Evolutionary conservation across 2,888 invertebrate genomes (phyloP), one percentile per base, ranked within the genome.

Genomic region (Tipula lateralis): DNA sequence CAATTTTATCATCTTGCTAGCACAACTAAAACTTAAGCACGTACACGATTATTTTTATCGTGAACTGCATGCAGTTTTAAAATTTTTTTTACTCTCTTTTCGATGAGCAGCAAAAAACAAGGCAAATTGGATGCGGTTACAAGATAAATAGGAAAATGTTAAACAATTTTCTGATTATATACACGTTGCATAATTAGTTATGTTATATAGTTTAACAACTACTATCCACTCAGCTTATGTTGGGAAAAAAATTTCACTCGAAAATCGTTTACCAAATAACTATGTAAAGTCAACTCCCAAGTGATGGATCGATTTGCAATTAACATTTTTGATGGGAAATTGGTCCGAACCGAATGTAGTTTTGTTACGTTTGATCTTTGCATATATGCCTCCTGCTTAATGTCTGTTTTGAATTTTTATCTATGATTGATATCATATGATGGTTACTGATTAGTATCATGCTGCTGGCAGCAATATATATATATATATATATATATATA

Each of bases 41-140:
- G 66, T 66, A 66, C n/a, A n/a, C 66, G 66, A 66, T 66, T 66
- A 66, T 66, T 66, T 24, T 66, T 66, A 66, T 66, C 66, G 24
- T 66, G 66, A 9, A 66, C 24, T 66, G 66, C 66, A 66, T 9
- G 66, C 66, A 44, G 44, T 44, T 44, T 44, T n/a, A 44, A 44
- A 66, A 24, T 66, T 66, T 66, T 19, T 66, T 66, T 44, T 50
- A 3, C 24, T 66, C 7, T 19, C 66, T 66, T 66, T n/a, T 66
- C 24, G 12, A 66, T 66, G 66, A 66, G 66, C 66, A 66, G 16
- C n/a, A 16, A 19, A 24, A 66, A 9, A 66, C 13, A 24, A 66
- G 24, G 66, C 66, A 66, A 66, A 66, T 66, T 66, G 24, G 44
- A 50, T 50, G 44, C n/a, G 39, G 44, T 50, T 50, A 4, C 16